phyloP scores from a whole-genome alignment of 1,140 invertebrate species.

The Sinella curviseta region DNA sequence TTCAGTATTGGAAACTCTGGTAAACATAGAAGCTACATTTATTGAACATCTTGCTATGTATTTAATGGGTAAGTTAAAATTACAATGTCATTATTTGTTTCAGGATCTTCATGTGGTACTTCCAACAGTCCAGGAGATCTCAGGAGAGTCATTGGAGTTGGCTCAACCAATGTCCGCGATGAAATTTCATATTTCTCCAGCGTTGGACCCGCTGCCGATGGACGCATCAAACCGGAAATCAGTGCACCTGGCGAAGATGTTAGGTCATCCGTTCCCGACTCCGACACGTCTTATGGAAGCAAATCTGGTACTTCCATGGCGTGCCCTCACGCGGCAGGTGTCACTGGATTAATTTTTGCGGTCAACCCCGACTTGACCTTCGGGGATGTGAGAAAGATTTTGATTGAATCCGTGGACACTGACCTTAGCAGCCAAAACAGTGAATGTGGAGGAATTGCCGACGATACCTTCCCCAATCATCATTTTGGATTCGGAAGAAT shows the following conservation, averaged over 20 bases:
- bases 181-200: background rate
- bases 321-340: constrained; percentile 26
- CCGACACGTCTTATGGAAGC: constrained; percentile 26
- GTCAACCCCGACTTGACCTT: constrained; percentile 4
- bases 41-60: no score
- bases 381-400: background rate
- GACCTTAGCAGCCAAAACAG: background rate
- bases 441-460: background rate
- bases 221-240: constrained; percentile 2
- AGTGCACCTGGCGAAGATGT: constrained; percentile 4
- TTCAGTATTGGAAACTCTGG: constrained; percentile 20
- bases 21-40: background rate
- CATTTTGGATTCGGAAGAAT: constrained; percentile 2
- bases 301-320: constrained; percentile 25
- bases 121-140: background rate
- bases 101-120: background rate
- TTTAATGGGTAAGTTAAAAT: no score
- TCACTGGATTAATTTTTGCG: background rate
- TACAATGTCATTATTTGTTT: background rate
- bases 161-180: background rate
- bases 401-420: background rate
- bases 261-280: background rate
- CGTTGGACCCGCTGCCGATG: background rate
- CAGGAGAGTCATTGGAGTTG: background rate
- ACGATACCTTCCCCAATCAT: background rate